Evolutionary conservation across 1,140 invertebrate genomes (phyloP), one percentile per base, ranked within the genome.

Genomic region (Chlorops oryzae): DNA sequence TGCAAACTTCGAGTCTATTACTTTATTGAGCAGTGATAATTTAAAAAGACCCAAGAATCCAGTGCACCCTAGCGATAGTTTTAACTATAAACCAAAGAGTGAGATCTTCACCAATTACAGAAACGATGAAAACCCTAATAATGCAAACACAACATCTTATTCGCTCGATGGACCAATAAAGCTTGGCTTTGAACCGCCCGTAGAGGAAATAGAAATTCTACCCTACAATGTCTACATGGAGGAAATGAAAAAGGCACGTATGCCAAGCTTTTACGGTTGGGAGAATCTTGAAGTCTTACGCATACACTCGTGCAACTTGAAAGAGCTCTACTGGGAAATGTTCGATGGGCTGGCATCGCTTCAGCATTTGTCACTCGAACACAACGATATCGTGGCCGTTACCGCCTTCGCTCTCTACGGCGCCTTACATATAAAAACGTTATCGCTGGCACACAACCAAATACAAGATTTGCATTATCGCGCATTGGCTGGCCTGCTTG

Each of bases 381-480:
- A 75, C 47, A 85, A 85, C 56, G 74, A 77, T 35, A 74, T 86
- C 7, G 74, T 76, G 56, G 80, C 81, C 38, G 76, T 86, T 39
- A 81, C 82, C 9, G 77, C 83, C 42, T 85, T 85, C 63, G 78
- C 81, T 15, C 83, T 86, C 54, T 82, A 82, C 59, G 82, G 82
- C 3, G 81, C 82, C 2, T 76, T 78, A 13, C 80, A 81, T 56
- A 60, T 86, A 15, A 80, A 74, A 65, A 74, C 72, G 4, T 60
- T 86, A 18, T 85, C 82, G 2, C 57, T 86, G 40, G 77, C 83
- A 0, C 70, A 77, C 38, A 87, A 87, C 65, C 72, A 77, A 34
- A 62, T 87, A 27, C 57, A 81, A 2, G 79, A 80, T 44, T 65
- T 86, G n/a, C 75, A 82, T 54, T 81, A 82, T 46, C 76, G 81